A percentile compares a stretch with the other conserved stretches of the same genome.
phyloP scores from a whole-genome alignment of 2,888 invertebrate genomes.

The Campoletis raptor region DNA sequence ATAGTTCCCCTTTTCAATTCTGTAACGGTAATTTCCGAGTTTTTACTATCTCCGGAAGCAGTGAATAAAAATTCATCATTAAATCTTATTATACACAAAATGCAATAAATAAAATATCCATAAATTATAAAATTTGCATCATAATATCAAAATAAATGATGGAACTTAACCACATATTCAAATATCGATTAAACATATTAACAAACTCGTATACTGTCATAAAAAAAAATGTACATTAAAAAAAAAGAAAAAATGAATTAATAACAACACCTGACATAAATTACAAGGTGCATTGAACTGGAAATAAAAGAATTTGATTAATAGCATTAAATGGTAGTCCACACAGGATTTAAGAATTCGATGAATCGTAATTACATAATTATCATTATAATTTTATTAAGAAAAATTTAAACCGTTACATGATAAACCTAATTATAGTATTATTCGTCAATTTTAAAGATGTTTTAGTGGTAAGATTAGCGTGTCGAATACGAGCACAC shows the following conservation, averaged over 20 bases:
- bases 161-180: no score
- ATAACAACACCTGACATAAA: no score
- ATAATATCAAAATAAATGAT: no score
- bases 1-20: no score
- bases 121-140: no score
- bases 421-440: slow-evolving; percentile 57
- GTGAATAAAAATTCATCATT: neutral
- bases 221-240: no score
- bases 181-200: no score
- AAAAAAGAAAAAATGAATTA: no score
- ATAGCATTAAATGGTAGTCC: slow-evolving; percentile 2
- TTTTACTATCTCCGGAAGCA: neutral
- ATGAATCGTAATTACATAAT: slow-evolving; percentile 47
- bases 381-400: neutral
- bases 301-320: neutral
- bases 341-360: neutral
- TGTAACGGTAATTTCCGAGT: neutral
- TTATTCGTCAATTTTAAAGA: slow-evolving; percentile 48
- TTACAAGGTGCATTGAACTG: no score
- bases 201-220: no score
- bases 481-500: slow-evolving; percentile 42
- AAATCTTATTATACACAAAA: neutral
- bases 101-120: neutral
- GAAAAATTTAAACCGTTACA: slow-evolving; percentile 44
- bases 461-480: slow-evolving; percentile 24